Percentiles rank a stretch among this genome's conserved stretches.
Evolutionary conservation across 1,140 invertebrate genomes (phyloP).

Genomic region (Pseudomyrmex cubaensis): DNA sequence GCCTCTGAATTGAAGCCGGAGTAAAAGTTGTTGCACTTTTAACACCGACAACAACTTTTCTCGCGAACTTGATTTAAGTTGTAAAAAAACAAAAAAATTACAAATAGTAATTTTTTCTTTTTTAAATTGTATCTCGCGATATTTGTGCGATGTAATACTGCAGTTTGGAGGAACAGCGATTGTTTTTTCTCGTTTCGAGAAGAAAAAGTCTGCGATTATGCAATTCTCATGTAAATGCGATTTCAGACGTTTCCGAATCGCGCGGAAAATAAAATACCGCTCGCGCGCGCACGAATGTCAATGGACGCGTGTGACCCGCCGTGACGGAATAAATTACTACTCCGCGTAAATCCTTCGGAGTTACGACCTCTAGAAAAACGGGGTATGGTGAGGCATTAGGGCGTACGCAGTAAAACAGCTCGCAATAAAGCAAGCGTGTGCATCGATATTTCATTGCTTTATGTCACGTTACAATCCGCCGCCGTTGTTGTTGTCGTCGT

Average conservation of each 20-base stretch:
- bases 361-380: conserved; percentile 6
- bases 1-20: conserved; percentile 25
- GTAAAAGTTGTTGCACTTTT: conserved; percentile 4
- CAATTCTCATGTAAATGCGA: not conserved
- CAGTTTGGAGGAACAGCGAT: too few relatives aligned
- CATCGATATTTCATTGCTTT: conserved; percentile 52
- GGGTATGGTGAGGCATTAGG: conserved; percentile 27
- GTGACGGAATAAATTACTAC: conserved; percentile 34
- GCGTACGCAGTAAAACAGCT: conserved; percentile 42
- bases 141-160: too few relatives aligned
- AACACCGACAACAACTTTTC: not conserved
- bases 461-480: conserved; percentile 35
- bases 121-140: too few relatives aligned
- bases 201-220: not conserved
- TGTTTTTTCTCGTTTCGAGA: too few relatives aligned
- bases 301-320: not conserved
- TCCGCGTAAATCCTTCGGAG: conserved; percentile 16
- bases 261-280: conserved; percentile 18
- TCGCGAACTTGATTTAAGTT: not conserved
- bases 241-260: conserved; percentile 2
- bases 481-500: not conserved
- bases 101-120: too few relatives aligned
- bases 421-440: conserved; percentile 20
- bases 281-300: not conserved
- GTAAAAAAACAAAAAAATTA: too few relatives aligned